These are phyloP conservation scores for Hydrolagus affinis DNA, from an alignment of 2,113 vertebrate species.

Conservation along the genomic window DNA sequence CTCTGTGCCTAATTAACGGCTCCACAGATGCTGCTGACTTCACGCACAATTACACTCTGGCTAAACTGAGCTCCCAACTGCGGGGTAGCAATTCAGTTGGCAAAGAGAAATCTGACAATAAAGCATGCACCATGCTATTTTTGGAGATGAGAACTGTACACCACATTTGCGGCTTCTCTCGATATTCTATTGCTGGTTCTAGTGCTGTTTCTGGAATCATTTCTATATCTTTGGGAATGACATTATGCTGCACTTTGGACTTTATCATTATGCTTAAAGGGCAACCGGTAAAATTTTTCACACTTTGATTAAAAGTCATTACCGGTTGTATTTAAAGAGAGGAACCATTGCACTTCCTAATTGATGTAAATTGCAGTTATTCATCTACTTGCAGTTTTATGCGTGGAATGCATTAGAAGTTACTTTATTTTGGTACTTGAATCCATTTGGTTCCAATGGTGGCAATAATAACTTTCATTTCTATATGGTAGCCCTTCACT, in stretches of 20 bases:
- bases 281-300: background rate
- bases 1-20: conserved; percentile 39
- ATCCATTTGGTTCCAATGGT: no score
- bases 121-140: conserved; percentile 29
- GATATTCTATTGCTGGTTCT: background rate
- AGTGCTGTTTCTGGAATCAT: background rate
- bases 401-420: no score
- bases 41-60: conserved; percentile 46
- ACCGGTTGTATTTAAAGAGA: background rate
- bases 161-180: background rate
- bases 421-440: no score
- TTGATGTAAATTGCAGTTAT: background rate
- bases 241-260: background rate
- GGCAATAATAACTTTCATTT: no score
- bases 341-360: background rate
- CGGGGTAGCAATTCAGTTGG: conserved; percentile 44
- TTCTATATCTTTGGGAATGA: background rate
- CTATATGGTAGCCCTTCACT: no score
- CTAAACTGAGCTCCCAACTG: conserved; percentile 44
- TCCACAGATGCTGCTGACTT: conserved; percentile 42
- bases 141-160: background rate
- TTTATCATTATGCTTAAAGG: background rate
- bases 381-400: no score
- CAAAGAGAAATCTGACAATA: conserved; percentile 44
- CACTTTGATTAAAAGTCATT: background rate